Conservation (phyloP, 2,113 vertebrate species). For the Sorex araneus region DNA sequence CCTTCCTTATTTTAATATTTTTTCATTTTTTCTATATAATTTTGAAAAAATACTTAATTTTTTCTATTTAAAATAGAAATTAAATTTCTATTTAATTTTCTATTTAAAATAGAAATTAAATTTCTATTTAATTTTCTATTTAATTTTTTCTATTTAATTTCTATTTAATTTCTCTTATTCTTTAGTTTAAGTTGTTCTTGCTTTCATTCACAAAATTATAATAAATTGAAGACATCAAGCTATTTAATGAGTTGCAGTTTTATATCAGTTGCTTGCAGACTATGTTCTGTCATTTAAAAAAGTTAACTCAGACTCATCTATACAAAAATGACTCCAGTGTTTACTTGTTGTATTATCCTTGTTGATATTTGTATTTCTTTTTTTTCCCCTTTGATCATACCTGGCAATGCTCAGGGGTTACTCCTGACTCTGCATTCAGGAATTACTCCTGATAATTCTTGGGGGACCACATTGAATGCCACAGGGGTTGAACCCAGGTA, state of each 20-base stretch:
- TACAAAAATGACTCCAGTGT: background rate
- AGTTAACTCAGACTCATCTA: background rate
- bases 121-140: no score
- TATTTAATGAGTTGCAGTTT: background rate
- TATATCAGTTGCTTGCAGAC: background rate
- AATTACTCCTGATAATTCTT: no score
- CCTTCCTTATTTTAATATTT: slow-evolving; percentile 19
- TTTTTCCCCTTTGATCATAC: background rate
- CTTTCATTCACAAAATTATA: background rate
- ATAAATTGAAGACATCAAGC: background rate
- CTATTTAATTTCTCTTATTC: slow-evolving; percentile 4
- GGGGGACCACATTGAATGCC: no score
- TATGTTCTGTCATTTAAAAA: background rate
- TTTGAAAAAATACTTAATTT: no score
- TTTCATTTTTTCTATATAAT: slow-evolving; percentile 33
- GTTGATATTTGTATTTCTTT: background rate
- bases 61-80: no score
- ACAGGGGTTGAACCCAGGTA: no score
- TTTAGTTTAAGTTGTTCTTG: slow-evolving; percentile 33
- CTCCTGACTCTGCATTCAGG: no score
- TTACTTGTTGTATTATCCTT: background rate
- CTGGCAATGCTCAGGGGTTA: no score
- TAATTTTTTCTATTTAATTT: slow-evolving; percentile 37
- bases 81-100: slow-evolving; percentile 47
- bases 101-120: no score